phyloP scores from a whole-genome alignment of 2,888 invertebrate species.

The Parnassius smintheus region DNA sequence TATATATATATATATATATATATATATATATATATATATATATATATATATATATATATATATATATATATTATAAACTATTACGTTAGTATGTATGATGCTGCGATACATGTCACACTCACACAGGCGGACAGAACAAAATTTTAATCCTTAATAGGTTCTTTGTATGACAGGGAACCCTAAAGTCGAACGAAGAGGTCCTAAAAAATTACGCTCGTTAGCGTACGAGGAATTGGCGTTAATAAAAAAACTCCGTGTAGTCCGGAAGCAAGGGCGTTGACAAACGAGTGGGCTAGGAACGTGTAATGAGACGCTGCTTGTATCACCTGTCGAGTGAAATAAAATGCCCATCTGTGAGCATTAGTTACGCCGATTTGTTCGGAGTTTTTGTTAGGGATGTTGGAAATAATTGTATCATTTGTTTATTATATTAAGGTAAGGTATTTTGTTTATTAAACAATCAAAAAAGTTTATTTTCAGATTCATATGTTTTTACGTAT shows the following conservation, averaged over 20 bases:
- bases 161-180: no score
- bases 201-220: constrained; percentile 70
- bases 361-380: constrained; percentile 31
- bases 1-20: no score
- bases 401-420: constrained; percentile 5
- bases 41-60: no score
- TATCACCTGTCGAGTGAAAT: constrained; percentile 60
- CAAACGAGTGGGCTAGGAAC: constrained; percentile 62
- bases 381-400: constrained; percentile 10
- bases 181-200: constrained; percentile 28
- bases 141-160: no score
- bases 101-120: no score
- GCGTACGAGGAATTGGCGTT: constrained; percentile 67
- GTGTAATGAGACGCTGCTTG: constrained; percentile 64
- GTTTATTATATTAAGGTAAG: constrained; percentile 3
- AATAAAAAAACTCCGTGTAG: constrained; percentile 64
- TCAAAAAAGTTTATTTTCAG: no score
- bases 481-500: no score
- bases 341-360: constrained; percentile 48
- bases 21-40: no score
- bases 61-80: no score
- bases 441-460: no score
- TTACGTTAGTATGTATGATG: no score
- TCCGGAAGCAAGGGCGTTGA: constrained; percentile 63
- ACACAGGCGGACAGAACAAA: no score